Conservation (phyloP, 2,113 vertebrate genomes). For the Mesocricetus auratus region DNA sequence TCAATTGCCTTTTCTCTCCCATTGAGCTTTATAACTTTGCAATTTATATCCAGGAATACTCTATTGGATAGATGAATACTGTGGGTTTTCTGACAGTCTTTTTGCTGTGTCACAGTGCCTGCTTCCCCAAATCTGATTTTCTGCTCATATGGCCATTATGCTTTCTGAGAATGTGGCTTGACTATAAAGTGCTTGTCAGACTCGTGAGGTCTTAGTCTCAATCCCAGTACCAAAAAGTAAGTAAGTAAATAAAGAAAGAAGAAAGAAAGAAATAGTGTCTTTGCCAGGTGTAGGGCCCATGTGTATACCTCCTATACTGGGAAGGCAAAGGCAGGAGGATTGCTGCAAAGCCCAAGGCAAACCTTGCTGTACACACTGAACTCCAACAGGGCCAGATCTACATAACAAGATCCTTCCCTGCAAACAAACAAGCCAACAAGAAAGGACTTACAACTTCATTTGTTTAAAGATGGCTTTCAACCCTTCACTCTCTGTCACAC, state of each 20-base stretch:
- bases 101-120: not conserved
- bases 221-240: not conserved
- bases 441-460: not conserved
- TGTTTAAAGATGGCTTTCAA: slow-evolving; percentile 27
- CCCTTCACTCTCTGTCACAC: not conserved
- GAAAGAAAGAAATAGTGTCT: not conserved
- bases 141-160: too few relatives aligned
- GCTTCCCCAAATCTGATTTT: not conserved
- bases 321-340: not conserved
- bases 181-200: not conserved
- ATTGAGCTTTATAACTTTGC: slow-evolving; percentile 4
- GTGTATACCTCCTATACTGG: not conserved
- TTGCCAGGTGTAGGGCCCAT: not conserved
- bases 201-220: not conserved
- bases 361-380: not conserved
- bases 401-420: not conserved
- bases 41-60: not conserved
- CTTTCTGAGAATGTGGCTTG: not conserved
- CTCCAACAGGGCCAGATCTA: not conserved
- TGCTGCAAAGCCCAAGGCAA: not conserved
- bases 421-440: not conserved
- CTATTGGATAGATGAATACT: not conserved
- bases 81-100: not conserved
- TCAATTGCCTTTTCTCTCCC: slow-evolving; percentile 36
- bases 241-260: not conserved